Evolutionary conservation across 2,113 vertebrate species (phyloP).

Genomic region (Cephalopholis sonnerati): DNA sequence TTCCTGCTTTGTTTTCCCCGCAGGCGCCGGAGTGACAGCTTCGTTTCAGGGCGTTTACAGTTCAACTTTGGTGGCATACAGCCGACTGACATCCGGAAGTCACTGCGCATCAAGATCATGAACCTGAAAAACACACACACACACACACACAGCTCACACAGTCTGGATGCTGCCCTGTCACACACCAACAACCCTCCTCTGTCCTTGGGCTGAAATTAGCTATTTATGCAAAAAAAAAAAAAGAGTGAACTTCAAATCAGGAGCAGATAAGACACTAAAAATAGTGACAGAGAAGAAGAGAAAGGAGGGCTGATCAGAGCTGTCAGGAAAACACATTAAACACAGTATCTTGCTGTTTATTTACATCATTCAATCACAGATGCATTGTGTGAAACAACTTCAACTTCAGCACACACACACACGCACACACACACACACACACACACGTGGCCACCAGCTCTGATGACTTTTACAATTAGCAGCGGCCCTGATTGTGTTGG

Average conservation of each 20-base stretch:
- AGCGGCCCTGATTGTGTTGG: slow-evolving; percentile 60
- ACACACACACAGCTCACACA: slow-evolving; percentile 31
- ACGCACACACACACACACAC: slow-evolving; percentile 31
- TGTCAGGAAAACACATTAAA: not conserved
- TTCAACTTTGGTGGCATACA: slow-evolving; percentile 57
- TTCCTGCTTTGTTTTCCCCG: slow-evolving; percentile 54
- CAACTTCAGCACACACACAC: slow-evolving; percentile 20
- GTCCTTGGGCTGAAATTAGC: slow-evolving; percentile 54
- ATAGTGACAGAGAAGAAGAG: not conserved
- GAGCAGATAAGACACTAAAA: slow-evolving; percentile 20
- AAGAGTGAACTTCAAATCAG: slow-evolving; percentile 29
- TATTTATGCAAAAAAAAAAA: slow-evolving; percentile 30
- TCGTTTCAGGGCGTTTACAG: slow-evolving; percentile 55
- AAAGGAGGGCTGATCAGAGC: not conserved
- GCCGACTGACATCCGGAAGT: slow-evolving; percentile 66
- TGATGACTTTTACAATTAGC: slow-evolving; percentile 67
- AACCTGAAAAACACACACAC: slow-evolving; percentile 31
- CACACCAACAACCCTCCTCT: slow-evolving; percentile 10
- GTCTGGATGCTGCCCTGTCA: slow-evolving; percentile 45
- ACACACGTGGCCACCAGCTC: not conserved
- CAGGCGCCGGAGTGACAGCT: slow-evolving; percentile 40
- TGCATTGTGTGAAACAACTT: not conserved
- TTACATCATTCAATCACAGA: not conserved
- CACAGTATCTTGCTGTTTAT: not conserved
- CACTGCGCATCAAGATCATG: slow-evolving; percentile 69